phyloP scores from a whole-genome alignment of 2,888 invertebrate genomes.

The Endotricha flammealis region DNA sequence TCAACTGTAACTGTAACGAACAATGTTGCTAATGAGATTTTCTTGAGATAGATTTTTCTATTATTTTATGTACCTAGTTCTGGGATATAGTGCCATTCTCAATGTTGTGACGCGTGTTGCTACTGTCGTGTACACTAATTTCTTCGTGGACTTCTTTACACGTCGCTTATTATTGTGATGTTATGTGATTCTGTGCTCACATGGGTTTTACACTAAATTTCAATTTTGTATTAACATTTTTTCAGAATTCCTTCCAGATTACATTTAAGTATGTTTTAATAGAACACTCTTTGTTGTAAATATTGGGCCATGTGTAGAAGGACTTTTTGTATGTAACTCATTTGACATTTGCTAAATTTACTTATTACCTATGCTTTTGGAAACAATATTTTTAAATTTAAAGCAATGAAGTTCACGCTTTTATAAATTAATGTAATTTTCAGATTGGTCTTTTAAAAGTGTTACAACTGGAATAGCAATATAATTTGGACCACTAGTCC shows the following conservation, averaged over 20 bases:
- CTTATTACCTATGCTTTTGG: not conserved
- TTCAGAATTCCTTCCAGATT: slow-evolving; percentile 4
- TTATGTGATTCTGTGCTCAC: slow-evolving; percentile 27
- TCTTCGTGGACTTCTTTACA: slow-evolving; percentile 15
- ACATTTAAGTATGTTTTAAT: slow-evolving; percentile 11
- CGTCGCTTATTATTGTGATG: slow-evolving; percentile 24
- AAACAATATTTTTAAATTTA: not conserved
- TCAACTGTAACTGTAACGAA: slow-evolving; percentile 22
- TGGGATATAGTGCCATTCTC: slow-evolving; percentile 61
- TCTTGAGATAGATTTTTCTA: slow-evolving; percentile 22
- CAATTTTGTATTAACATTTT: slow-evolving; percentile 1
- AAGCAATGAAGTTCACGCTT: not conserved
- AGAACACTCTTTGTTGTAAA: slow-evolving; percentile 15
- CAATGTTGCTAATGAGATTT: slow-evolving; percentile 29
- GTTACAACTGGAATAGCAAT: slow-evolving; percentile 68
- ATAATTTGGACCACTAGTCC: slow-evolving; percentile 43
- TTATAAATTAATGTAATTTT: slow-evolving; percentile 45
- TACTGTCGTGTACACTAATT: slow-evolving; percentile 24
- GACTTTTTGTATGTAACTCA: slow-evolving; percentile 4
- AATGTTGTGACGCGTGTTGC: slow-evolving; percentile 39
- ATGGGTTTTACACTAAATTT: slow-evolving; percentile 21
- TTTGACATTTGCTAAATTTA: not conserved
- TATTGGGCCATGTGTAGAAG: slow-evolving; percentile 5
- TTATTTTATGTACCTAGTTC: slow-evolving; percentile 28
- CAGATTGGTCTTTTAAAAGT: slow-evolving; percentile 78